Conservation (phyloP, 2,113 vertebrate species). For the Lichenostomus cassidix region DNA sequence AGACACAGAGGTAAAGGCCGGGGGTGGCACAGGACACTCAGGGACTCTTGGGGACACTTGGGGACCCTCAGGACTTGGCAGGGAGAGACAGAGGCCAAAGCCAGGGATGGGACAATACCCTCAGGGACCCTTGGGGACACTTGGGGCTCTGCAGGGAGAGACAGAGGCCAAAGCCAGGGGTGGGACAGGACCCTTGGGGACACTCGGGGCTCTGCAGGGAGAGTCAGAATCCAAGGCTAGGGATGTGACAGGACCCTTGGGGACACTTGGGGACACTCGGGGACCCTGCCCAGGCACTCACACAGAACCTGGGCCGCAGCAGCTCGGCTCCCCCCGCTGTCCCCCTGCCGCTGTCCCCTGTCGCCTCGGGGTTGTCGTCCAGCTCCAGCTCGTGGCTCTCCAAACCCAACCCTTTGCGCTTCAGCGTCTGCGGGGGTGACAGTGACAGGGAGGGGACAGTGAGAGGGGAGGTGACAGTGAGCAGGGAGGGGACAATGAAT, state of each 20-base stretch:
- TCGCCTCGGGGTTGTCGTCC: slow-evolving; percentile 74
- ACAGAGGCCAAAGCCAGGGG: neutral
- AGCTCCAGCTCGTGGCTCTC: slow-evolving; percentile 83
- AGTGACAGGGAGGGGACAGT: no score
- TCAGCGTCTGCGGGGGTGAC: slow-evolving; percentile 81
- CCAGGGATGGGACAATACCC: neutral
- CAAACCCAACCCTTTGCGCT: slow-evolving; percentile 86
- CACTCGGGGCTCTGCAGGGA: neutral
- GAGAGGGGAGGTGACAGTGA: rapidly evolving
- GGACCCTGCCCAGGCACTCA: neutral
- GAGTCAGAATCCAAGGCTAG: no score
- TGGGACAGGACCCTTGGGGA: rapidly evolving
- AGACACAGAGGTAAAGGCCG: no score
- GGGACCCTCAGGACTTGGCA: no score
- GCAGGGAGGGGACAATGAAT: no score
- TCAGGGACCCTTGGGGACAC: no score
- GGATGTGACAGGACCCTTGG: no score
- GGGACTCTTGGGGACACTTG: no score
- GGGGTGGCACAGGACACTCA: no score
- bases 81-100: no score
- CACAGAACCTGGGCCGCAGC: no score
- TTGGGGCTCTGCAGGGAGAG: neutral
- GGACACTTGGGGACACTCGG: neutral
- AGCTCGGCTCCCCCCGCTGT: no score
- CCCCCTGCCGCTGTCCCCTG: slow-evolving; percentile 67